Base-by-base conservation (phyloP, 2,113 vertebrate species). In the Petrocephalus zakoni region DNA sequence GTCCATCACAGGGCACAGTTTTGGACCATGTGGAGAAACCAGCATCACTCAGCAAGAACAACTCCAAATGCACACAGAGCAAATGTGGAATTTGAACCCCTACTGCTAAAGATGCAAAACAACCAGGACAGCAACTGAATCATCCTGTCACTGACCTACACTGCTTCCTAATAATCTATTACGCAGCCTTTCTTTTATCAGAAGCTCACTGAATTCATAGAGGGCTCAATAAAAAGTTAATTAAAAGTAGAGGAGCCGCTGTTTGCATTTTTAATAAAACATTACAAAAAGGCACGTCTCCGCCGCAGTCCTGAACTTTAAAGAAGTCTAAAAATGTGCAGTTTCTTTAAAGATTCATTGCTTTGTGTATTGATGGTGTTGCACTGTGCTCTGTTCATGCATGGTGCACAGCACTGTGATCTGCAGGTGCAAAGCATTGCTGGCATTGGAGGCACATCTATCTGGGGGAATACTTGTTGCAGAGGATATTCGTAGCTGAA, bases 201-300 rank as follows among this genome's bases (percentile, higher is more conserved):
- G 34, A 78, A 78, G 6, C 34, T 37, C 34, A 78, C 34, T 19
- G 72, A 78, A 78, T 19, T 78, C 34, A 78, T 7, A 37, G 34
- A 78, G 72, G 34, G 72, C 72, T 78, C 34, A 78, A 42, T 78
- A 75, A 75, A 75, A 78, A 42, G 34, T 78, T 78, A 78, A 78
- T 78, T 78, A 78, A 75, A 19, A 19, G 13, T 78, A 42, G 13
- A 7, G 72, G 17, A 78, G 72, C 72, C 72, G 5, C 15, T 21
- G 29, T 78, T 78, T 78, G 15, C 37, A 78, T 42, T 78, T 75
- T 78, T 78, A 78, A 78, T 78, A 78, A 78, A 78, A 78, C 72
- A 19, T 78, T 8, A 78, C 5, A 78, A 78, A 78, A 78, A 19
- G 34, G 2, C 58, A 64, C 8, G 68, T 68, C 25, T 2, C 64